Conservation (phyloP, 2,797 vertebrate genomes). For the Taeniopygia guttata region DNA sequence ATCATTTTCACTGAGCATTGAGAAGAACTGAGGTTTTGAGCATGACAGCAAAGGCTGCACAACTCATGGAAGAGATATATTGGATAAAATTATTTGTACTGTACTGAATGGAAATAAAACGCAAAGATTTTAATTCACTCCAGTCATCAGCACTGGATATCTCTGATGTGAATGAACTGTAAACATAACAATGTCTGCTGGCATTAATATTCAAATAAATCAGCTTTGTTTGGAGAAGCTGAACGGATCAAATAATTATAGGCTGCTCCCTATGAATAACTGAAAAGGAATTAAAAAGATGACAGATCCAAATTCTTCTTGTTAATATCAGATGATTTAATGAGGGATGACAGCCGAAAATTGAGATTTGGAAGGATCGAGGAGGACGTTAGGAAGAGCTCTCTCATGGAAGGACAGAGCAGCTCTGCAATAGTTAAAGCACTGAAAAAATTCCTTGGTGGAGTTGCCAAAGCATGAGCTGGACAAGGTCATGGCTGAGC, state of each 20-base stretch:
- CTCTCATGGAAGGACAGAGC: not conserved
- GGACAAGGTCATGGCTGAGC: not conserved
- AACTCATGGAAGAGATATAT: not conserved
- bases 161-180: not conserved
- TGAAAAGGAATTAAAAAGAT: not conserved
- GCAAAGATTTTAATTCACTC: not conserved
- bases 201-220: constrained; percentile 30
- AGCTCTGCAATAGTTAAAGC: not conserved
- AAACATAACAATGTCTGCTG: not conserved
- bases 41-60: not conserved
- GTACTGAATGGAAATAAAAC: not conserved
- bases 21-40: not conserved
- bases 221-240: not conserved
- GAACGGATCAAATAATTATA: not conserved
- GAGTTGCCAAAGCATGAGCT: not conserved
- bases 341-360: not conserved
- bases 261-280: not conserved
- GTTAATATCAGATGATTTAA: not conserved
- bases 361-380: rapidly evolving
- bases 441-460: not conserved
- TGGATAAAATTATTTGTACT: not conserved
- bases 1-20: not conserved
- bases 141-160: not conserved
- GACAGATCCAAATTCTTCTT: not conserved
- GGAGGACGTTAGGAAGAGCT: not conserved